Percentiles rank a stretch among this genome's conserved stretches.
Evolutionary conservation across 1,140 invertebrate genomes (phyloP).

Genomic region (Fopius arisanus): DNA sequence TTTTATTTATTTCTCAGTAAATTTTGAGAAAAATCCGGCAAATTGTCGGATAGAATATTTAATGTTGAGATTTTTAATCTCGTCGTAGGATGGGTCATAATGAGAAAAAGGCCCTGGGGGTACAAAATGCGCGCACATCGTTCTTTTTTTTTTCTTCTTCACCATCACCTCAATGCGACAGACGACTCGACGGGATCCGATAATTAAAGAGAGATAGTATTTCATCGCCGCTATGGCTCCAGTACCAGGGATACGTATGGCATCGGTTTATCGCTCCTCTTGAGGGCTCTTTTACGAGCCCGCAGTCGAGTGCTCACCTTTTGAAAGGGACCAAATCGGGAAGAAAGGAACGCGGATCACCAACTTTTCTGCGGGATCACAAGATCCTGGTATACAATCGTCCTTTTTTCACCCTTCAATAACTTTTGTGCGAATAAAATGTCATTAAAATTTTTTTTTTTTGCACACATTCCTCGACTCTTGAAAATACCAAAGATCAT

Average conservation of each 20-base stretch:
- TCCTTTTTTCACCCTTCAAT: no score
- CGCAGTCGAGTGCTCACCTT: slow-evolving; percentile 24
- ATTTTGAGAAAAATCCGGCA: neutral
- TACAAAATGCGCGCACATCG: neutral
- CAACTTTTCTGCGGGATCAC: neutral
- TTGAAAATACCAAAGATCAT: no score
- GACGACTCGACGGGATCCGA: slow-evolving; percentile 34
- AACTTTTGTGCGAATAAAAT: no score
- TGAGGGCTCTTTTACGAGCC: slow-evolving; percentile 27
- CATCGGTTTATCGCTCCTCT: slow-evolving; percentile 22
- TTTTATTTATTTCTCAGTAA: no score
- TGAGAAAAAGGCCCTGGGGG: neutral
- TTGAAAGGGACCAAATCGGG: slow-evolving; percentile 9
- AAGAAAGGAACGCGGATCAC: neutral
- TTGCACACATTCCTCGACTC: no score
- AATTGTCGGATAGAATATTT: neutral
- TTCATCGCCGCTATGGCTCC: slow-evolving; percentile 34
- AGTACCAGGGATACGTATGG: neutral
- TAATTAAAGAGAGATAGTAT: slow-evolving; percentile 41
- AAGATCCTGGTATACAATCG: no score
- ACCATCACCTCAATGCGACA: slow-evolving; percentile 17
- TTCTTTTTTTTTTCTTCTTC: neutral
- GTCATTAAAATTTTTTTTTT: no score
- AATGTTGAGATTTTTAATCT: neutral
- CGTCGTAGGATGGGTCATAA: neutral